phyloP scores from a whole-genome alignment of 2,888 invertebrate species.

The Tethea ocularis region DNA sequence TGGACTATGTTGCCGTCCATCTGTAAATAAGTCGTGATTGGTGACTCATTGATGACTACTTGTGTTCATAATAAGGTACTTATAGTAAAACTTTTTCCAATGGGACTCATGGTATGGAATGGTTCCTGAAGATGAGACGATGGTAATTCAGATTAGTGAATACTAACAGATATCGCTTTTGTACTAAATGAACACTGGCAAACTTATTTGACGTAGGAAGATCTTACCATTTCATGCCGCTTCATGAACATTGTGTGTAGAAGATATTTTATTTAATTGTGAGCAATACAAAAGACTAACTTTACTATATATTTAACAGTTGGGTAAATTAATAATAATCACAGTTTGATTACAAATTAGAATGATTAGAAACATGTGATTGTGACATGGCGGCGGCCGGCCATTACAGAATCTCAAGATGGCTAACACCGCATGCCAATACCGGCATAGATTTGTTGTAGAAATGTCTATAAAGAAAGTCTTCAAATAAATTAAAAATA shows the following conservation, averaged over 20 bases:
- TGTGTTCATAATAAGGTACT: not conserved
- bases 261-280: not conserved
- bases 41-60: not conserved
- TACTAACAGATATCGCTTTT: not conserved
- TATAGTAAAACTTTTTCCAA: not conserved
- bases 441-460: conserved; percentile 6
- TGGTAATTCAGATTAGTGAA: not conserved
- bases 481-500: not conserved
- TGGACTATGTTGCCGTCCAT: conserved; percentile 75
- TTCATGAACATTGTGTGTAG: not conserved
- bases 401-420: conserved; percentile 66
- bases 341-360: conserved; percentile 15
- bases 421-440: conserved; percentile 72
- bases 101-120: not conserved
- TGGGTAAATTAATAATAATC: not conserved
- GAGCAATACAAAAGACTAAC: not conserved
- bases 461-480: not conserved
- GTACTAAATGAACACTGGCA: not conserved
- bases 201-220: not conserved
- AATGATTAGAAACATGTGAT: conserved; percentile 49
- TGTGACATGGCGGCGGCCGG: conserved; percentile 74
- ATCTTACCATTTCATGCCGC: not conserved
- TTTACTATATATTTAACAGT: too few relatives aligned
- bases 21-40: conserved; percentile 34
- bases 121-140: not conserved